A percentile compares a stretch with the other conserved stretches of the same genome.
Evolutionary conservation across 1,140 invertebrate genomes (phyloP).

Genomic region (Megalonaias nervosa): DNA sequence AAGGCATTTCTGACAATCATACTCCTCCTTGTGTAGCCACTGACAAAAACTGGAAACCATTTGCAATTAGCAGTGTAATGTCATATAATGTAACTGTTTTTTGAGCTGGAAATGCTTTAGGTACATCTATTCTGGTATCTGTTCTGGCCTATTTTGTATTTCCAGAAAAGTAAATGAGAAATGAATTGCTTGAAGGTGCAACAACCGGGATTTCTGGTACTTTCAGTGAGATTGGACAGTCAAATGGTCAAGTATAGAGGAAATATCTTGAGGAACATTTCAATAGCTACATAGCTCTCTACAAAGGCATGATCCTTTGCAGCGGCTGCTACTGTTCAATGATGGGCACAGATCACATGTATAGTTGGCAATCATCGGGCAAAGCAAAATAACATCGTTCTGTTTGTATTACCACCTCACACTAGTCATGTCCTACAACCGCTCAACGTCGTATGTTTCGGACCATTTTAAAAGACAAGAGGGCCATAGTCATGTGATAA

Average conservation of each 20-base stretch:
- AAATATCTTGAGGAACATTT: background rate
- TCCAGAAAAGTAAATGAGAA: constrained; percentile 61
- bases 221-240: constrained; percentile 22
- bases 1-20: constrained; percentile 67
- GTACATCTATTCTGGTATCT: no score
- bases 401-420: constrained; percentile 30
- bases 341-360: constrained; percentile 7
- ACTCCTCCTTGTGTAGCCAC: constrained; percentile 33
- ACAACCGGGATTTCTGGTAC: constrained; percentile 7
- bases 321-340: background rate
- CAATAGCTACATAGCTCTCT: background rate
- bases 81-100: constrained; percentile 69
- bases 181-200: constrained; percentile 31
- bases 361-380: constrained; percentile 3
- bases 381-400: constrained; percentile 8
- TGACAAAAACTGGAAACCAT: constrained; percentile 29
- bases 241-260: constrained; percentile 12
- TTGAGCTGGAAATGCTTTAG: constrained; percentile 66
- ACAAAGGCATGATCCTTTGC: background rate
- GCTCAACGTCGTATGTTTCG: constrained; percentile 30
- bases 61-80: constrained; percentile 63
- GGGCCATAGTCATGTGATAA: constrained; percentile 8
- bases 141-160: constrained; percentile 69
- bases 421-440: constrained; percentile 33
- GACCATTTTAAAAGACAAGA: constrained; percentile 14